phyloP scores from a whole-genome alignment of 2,888 invertebrate genomes.

The Tetragonula carbonaria region DNA sequence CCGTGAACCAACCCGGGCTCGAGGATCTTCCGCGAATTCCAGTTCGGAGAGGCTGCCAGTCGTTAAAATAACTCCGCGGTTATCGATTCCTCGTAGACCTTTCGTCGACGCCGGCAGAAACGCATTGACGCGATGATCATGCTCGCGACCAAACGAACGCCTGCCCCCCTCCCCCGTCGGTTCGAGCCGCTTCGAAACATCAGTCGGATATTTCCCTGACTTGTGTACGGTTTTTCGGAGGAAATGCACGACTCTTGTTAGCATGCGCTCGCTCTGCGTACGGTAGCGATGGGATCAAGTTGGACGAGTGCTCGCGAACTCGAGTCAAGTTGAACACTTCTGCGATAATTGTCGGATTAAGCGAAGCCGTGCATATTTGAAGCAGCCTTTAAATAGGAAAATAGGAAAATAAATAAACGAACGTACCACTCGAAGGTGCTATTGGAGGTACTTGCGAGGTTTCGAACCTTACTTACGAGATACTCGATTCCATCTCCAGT shows the following conservation, averaged over 20 bases:
- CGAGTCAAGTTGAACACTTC: no score
- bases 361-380: no score
- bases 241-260: slow-evolving; percentile 23
- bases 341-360: no score
- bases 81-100: slow-evolving; percentile 13
- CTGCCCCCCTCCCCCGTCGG: no score
- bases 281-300: no score
- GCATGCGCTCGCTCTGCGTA: background rate
- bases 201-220: slow-evolving; percentile 16
- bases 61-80: slow-evolving; percentile 32
- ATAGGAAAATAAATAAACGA: no score
- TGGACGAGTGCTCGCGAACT: no score
- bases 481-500: background rate
- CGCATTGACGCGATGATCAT: background rate
- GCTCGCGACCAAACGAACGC: background rate
- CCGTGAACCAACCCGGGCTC: background rate
- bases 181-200: background rate
- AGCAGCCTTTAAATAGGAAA: no score
- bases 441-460: no score
- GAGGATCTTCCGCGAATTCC: slow-evolving; percentile 2
- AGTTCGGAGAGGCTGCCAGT: background rate
- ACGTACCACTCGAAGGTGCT: no score
- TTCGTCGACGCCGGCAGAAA: no score
- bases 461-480: no score
- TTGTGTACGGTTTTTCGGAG: background rate